Evolutionary conservation across 2,113 vertebrate genomes (phyloP), one percentile per base, ranked within the genome.

Genomic region (Xiphophorus maculatus): DNA sequence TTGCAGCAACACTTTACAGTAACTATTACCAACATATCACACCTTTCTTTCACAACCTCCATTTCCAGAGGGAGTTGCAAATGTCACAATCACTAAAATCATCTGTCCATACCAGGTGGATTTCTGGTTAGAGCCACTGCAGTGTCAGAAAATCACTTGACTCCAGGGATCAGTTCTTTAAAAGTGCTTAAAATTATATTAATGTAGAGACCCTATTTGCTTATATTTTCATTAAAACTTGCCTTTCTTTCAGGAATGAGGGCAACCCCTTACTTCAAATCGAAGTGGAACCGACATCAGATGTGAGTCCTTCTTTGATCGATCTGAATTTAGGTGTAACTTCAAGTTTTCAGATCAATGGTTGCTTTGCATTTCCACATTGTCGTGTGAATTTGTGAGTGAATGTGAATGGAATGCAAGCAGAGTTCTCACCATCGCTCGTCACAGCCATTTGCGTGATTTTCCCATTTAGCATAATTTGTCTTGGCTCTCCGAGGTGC

Each of bases 181-280:
- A 48, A 48, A 48, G 15, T 48, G 5, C 44, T 48, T 48, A 48
- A 48, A 48, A 19, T 19, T 48, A 17, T 48, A 19, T 42, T 4
- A 13, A 42, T 42, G 40, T 37, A 37, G 10, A 37, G 10, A 35
- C 22, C 5, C 14, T 66, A 14, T 67, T 17, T 4, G 0, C 12
- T 28, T 61, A n/a, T 14, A 27, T n/a, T 51, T 54, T 35, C 3
- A 11, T 9, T 35, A 0, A n/a, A 29, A 77, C 0, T 44, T 86
- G 12, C 79, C 71, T 63, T 79, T 82, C 28, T 85, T 89, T 82
- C 86, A 98, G 97, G 92, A 95, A 95, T 85, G 96, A 97, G 93
- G 96, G 95, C 87, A 98, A 97, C 83, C 97, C 97, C 76, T 93
- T 99, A 88, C 98, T 99, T 93, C 97, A 99, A 92, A 99, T 99